Evolutionary conservation across 35 echinoderm and acorn worm genomes (phyloP).

Genomic region (Anneissia japonica): DNA sequence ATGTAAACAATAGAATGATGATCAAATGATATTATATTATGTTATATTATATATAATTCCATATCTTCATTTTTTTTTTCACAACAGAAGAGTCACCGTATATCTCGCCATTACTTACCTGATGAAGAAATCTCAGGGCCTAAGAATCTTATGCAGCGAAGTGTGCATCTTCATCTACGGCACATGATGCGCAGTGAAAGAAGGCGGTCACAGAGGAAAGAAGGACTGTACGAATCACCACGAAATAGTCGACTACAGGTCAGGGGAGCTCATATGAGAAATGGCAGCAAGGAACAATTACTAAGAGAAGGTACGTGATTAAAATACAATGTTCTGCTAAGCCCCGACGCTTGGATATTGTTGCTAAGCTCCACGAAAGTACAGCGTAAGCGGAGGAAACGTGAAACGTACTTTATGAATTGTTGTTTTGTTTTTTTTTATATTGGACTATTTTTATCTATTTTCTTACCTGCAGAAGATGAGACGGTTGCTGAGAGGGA

Average conservation of each 20-base stretch:
- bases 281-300: neutral
- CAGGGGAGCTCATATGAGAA: neutral
- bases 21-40: too few relatives aligned
- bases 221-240: neutral
- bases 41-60: too few relatives aligned
- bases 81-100: slow-evolving; percentile 18
- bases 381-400: too few relatives aligned
- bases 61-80: neutral
- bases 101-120: slow-evolving; percentile 15
- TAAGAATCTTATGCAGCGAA: neutral
- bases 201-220: neutral
- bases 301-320: neutral
- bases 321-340: too few relatives aligned
- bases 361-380: too few relatives aligned
- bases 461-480: too few relatives aligned
- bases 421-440: too few relatives aligned
- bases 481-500: too few relatives aligned
- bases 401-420: too few relatives aligned
- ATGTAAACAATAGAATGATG: too few relatives aligned
- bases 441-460: too few relatives aligned
- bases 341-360: too few relatives aligned
- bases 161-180: slow-evolving; percentile 8
- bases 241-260: neutral
- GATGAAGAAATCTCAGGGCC: slow-evolving; percentile 5
- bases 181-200: slow-evolving; percentile 12